Conservation (phyloP, 1,140 invertebrate genomes). For the Cydia pomonella region DNA sequence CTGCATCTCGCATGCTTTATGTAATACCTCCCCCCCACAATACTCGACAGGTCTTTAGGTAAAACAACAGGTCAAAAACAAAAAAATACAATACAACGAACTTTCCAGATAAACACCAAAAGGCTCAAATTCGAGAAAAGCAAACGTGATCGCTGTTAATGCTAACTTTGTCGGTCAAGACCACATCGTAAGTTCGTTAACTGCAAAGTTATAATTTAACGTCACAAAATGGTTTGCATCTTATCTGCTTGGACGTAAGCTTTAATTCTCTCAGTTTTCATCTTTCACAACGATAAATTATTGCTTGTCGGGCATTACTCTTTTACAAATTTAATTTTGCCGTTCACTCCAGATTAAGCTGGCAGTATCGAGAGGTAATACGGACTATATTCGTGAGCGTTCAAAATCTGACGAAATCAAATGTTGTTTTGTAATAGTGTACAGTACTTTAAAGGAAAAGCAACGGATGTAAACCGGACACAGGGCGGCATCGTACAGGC, state of each 20-base stretch:
- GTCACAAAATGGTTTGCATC: neutral
- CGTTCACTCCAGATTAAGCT: neutral
- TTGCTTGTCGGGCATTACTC: constrained; percentile 10
- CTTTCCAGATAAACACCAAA: neutral
- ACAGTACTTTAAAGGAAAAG: constrained; percentile 70
- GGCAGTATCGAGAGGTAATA: neutral
- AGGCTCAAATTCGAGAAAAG: constrained; percentile 13
- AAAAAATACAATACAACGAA: constrained; percentile 3
- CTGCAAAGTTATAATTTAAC: neutral
- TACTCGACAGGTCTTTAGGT: constrained; percentile 38
- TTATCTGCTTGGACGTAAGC: neutral
- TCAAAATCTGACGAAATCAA: neutral
- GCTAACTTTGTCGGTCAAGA: constrained; percentile 30
- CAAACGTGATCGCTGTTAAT: constrained; percentile 8
- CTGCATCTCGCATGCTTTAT: constrained; percentile 65
- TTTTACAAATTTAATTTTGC: constrained; percentile 22
- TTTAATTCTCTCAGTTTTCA: neutral
- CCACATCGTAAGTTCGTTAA: constrained; percentile 29
- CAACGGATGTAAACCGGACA: constrained; percentile 69
- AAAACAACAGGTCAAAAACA: constrained; percentile 20
- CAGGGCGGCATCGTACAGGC: constrained; percentile 45
- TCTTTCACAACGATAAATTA: neutral
- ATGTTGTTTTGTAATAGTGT: constrained; percentile 27
- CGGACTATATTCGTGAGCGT: neutral
- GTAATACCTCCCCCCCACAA: constrained; percentile 53